Evolutionary conservation across 30 jellyfish, hydroid and myxozoan species (phyloP), one percentile per base, ranked within the genome.

Genomic region (Chironex yamaguchii): DNA sequence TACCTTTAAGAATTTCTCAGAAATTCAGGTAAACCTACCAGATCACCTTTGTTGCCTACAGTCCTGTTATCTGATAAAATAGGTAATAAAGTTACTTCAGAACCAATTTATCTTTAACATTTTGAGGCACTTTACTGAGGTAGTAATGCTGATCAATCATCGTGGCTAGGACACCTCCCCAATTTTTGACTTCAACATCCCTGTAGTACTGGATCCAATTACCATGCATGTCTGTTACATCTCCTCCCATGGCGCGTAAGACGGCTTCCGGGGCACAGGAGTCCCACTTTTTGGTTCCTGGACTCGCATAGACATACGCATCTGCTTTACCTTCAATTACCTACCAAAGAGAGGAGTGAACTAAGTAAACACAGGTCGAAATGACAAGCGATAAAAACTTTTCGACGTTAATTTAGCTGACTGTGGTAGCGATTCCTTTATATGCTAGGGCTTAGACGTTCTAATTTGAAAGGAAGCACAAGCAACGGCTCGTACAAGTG

Each of bases 201-300:
- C 49, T 34, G 52, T 64, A 77, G 54, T 95, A 95, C 14, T 92
- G 96, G 50, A 95, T 90, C 36, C 76, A 81, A 3, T 53, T 76
- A 26, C 96, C 96, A 12, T 36, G 64, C 32, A 90, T 81, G 62
- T 95, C 97, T 21, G 98, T 95, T 64, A 95, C 35, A 29, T 64
- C 58, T 21, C 99, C 99, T 42, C 99, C 99, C 20, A 80, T 64
- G 17, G 98, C 92, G 6, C 86, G 75, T n/a, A 95, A 50, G 14
- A 95, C 75, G 49, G 98, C 96, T 52, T 95, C 99, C 1, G 98
- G 96, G 49, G 98, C 99, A 82, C 99, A 95, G 30, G 98, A 77
- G 78, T 95, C 99, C 99, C 99, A 95, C 72, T 95, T 95, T 62
- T 95, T 95, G 53, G 97, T 79, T 2, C 99, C 99, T 1, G 97